Conservation (phyloP, 2,888 invertebrate species). For the Drosophila subquinaria region DNA sequence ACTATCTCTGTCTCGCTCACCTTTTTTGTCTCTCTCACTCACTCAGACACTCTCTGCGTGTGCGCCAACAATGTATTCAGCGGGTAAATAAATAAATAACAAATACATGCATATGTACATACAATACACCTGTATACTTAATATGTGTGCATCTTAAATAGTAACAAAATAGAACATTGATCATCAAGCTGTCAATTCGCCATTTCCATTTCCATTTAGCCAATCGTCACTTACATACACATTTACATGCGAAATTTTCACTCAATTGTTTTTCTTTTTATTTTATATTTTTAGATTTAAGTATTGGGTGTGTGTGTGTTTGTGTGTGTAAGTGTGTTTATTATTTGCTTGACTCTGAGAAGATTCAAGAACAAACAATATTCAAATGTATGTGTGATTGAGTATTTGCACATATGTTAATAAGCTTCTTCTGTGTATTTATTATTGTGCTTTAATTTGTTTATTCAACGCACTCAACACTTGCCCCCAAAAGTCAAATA, state of each 20-base stretch:
- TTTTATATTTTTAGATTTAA: conserved; percentile 43
- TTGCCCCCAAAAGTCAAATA: conserved; percentile 12
- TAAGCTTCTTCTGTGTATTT: conserved; percentile 13
- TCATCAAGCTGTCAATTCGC: conserved; percentile 33
- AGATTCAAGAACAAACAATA: conserved; percentile 26
- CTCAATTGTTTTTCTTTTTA: conserved; percentile 7
- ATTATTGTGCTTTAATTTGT: conserved; percentile 25
- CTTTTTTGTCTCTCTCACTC: conserved; percentile 11
- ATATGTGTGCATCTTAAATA: conserved; percentile 19
- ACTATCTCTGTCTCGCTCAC: conserved; percentile 15
- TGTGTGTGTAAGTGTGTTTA: conserved; percentile 6
- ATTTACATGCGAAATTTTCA: conserved; percentile 37
- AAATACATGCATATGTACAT: conserved; percentile 12
- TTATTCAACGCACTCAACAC: conserved; percentile 17
- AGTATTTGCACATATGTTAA: conserved; percentile 5
- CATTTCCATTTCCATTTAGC: conserved; percentile 8
- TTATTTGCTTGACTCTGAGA: neutral
- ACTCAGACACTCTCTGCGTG: conserved; percentile 15
- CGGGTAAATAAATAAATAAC: conserved; percentile 83
- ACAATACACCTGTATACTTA: neutral
- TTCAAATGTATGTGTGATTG: neutral
- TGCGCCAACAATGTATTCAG: conserved; percentile 79
- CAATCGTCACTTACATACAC: conserved; percentile 25
- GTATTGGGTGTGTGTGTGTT: conserved; percentile 17
- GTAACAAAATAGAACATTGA: conserved; percentile 19